A percentile compares a stretch with the other conserved stretches of the same genome.
Conservation (phyloP, 1,140 invertebrate genomes). For the Eriocheir sinensis region DNA sequence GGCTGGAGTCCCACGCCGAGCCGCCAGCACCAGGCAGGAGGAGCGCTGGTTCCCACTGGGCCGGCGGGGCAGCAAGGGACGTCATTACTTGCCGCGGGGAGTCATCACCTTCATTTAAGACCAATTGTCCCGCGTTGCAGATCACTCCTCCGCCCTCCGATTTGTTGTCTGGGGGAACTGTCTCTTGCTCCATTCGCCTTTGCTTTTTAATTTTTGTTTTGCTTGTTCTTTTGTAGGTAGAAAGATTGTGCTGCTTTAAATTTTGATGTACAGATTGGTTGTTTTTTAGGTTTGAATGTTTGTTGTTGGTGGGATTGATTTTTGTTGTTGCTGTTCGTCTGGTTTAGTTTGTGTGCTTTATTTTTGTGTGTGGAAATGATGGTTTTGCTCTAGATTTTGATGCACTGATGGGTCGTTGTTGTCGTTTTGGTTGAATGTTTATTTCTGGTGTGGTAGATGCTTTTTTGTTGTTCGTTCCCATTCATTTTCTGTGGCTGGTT, state of each 20-base stretch:
- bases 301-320: too few relatives aligned
- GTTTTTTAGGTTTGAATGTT: too few relatives aligned
- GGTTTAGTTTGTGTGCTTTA: too few relatives aligned
- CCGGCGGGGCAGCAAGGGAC: neutral
- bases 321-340: too few relatives aligned
- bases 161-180: neutral
- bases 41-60: too few relatives aligned
- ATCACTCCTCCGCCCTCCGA: neutral
- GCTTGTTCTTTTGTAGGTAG: too few relatives aligned
- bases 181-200: too few relatives aligned
- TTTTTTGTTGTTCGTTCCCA: neutral
- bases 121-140: neutral
- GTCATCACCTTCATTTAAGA: constrained; percentile 7
- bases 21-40: neutral
- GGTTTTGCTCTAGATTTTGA: neutral
- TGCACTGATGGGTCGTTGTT: neutral
- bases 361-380: neutral
- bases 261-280: too few relatives aligned
- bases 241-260: too few relatives aligned
- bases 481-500: neutral
- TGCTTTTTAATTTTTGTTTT: too few relatives aligned
- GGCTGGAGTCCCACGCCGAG: neutral
- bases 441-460: neutral
- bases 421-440: neutral
- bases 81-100: constrained; percentile 11